Evolutionary conservation across 23 tunicate genomes (phyloP), one percentile per base, ranked within the genome.

Genomic region (Clavelina lepadiformis): DNA sequence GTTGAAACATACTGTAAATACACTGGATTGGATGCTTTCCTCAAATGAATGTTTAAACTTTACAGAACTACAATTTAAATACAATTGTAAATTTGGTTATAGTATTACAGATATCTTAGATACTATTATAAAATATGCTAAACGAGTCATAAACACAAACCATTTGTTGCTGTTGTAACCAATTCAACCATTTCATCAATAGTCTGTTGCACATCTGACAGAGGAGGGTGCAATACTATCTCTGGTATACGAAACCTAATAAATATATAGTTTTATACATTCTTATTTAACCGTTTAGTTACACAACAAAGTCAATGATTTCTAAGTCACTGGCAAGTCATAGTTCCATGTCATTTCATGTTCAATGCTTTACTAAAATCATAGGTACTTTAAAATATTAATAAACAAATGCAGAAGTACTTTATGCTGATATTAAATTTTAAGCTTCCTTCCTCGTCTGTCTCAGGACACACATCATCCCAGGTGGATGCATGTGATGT

Each of bases 171-270:
- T 30, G 61, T 28, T 15, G 74, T 77, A 22, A 86, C 72, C 2
- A 72, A 57, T 45, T 86, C 95, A 6, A 79, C 86, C 25, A 87
- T 74, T 31, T 87, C 82, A 56, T 87, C 96, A 31, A 87, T 59
- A 11, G 82, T 60, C 56, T 44, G 60, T 51, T 87, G 96, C 3
- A 87, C 96, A 22, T 67, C 76, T 3, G 86, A 79, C 65, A 87
- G 41, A 21, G 86, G 86, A 35, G 96, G 96, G 41, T 87, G 87
- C n/a, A 87, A 65, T 15, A 78, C 76, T 26, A 87, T 79, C 31
- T 87, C 86, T 5, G 96, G 96, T 37, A 87, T 87, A 2, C 86
- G 77, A 51, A 87, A 87, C 51, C 96, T 87, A 46, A 6, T 49
- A 18, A 26, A 47, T 7, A 51, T n/a, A 33, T 22, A 62, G 44